phyloP scores from a whole-genome alignment of 2,797 vertebrate species.

The Sphaeramia orbicularis region DNA sequence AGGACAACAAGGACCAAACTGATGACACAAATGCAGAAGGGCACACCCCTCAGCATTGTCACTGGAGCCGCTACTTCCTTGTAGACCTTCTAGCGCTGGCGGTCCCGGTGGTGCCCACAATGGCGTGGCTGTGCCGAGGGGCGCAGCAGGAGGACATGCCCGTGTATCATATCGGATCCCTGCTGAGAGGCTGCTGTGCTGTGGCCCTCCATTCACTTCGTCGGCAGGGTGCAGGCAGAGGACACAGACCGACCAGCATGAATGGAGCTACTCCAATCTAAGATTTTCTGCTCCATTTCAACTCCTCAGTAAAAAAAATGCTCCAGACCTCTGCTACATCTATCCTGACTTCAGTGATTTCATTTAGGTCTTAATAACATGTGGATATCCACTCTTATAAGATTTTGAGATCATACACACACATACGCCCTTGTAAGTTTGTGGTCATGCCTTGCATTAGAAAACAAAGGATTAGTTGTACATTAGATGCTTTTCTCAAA shows the following conservation, averaged over 20 bases:
- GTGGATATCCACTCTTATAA: slow-evolving; percentile 20
- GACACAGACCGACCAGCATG: slow-evolving; percentile 64
- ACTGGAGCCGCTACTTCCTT: slow-evolving; percentile 97
- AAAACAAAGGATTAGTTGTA: slow-evolving; percentile 57
- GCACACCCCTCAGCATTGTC: slow-evolving; percentile 78
- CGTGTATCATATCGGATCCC: slow-evolving; percentile 94
- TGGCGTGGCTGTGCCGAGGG: slow-evolving; percentile 96
- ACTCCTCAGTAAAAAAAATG: slow-evolving; percentile 7
- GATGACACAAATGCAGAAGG: slow-evolving; percentile 41
- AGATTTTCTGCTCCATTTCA: slow-evolving; percentile 38
- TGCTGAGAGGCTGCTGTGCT: slow-evolving; percentile 95
- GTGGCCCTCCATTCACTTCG: slow-evolving; percentile 95
- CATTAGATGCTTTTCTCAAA: slow-evolving; percentile 33
- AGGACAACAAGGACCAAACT: slow-evolving; percentile 57
- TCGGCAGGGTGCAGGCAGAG: slow-evolving; percentile 66
- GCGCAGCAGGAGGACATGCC: slow-evolving; percentile 88
- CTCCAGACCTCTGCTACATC: slow-evolving; percentile 30
- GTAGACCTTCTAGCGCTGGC: slow-evolving; percentile 94
- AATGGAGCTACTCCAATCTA: slow-evolving; percentile 79
- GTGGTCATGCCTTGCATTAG: slow-evolving; percentile 58
- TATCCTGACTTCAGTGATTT: slow-evolving; percentile 17
- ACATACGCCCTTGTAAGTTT: slow-evolving; percentile 41
- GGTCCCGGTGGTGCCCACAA: slow-evolving; percentile 92
- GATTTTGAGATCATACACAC: slow-evolving; percentile 35
- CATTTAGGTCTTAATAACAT: slow-evolving; percentile 5